Conservation (phyloP, 1,140 invertebrate species). For the Harlomillsia oculata region DNA sequence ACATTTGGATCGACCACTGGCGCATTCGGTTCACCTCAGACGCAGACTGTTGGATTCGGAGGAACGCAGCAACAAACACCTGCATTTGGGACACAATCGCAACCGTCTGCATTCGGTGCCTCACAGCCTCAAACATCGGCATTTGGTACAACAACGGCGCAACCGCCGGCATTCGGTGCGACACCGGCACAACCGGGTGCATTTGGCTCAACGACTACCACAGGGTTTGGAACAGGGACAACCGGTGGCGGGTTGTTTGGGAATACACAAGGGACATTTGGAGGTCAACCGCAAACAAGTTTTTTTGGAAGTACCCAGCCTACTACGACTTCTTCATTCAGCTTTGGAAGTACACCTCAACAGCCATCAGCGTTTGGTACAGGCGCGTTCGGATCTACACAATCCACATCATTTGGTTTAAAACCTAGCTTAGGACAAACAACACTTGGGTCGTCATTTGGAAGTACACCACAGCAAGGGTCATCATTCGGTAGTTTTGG, state of each 20-base stretch:
- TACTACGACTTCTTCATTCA: conserved; percentile 40
- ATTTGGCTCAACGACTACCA: conserved; percentile 35
- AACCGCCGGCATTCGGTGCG: neutral
- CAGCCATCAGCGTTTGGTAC: neutral
- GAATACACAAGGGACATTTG: too few species aligned
- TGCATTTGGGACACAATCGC: conserved; percentile 7
- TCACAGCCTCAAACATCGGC: conserved; percentile 31
- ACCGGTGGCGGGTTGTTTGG: too few species aligned
- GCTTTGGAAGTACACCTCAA: conserved; percentile 42
- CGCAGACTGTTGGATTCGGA: too few species aligned
- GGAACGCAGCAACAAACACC: conserved; percentile 4
- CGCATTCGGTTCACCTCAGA: neutral
- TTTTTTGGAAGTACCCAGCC: conserved; percentile 8
- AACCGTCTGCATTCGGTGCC: conserved; percentile 30
- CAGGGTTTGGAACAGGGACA: conserved; percentile 39
- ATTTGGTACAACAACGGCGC: conserved; percentile 38
- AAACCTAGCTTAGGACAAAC: conserved; percentile 12
- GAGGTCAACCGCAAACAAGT: conserved; percentile 3
- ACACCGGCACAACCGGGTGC: conserved; percentile 19
- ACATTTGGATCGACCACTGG: neutral
- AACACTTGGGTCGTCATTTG: conserved; percentile 40
- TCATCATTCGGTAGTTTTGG: too few species aligned
- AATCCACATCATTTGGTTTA: neutral
- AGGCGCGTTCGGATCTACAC: neutral
- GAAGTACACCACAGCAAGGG: too few species aligned